Conservation (phyloP, 2,888 invertebrate species). For the Hypena proboscidalis region DNA sequence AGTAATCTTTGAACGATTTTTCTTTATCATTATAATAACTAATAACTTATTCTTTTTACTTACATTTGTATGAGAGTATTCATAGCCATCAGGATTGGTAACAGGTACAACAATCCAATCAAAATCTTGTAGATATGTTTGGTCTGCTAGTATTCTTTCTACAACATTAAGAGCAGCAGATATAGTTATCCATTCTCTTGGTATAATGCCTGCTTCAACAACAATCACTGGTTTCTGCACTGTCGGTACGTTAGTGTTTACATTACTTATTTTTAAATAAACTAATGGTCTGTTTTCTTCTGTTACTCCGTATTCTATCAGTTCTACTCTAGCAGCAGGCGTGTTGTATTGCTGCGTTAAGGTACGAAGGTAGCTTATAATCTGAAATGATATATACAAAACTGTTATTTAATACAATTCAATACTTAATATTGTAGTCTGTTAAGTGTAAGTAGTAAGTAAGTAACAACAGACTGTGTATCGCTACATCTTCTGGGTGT, state of each 20-base stretch:
- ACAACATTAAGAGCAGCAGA: slow-evolving; percentile 87
- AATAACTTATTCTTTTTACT: slow-evolving; percentile 46
- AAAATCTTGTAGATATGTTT: slow-evolving; percentile 76
- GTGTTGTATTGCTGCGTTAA: slow-evolving; percentile 48
- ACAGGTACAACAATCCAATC: slow-evolving; percentile 90
- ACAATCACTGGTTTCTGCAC: slow-evolving; percentile 79
- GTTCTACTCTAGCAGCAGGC: slow-evolving; percentile 44
- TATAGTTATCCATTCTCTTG: slow-evolving; percentile 90
- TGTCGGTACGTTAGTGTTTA: slow-evolving; percentile 23
- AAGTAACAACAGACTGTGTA: no score
- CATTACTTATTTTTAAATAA: slow-evolving; percentile 78
- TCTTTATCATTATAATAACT: no score
- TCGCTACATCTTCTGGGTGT: no score
- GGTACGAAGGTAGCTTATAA: slow-evolving; percentile 53
- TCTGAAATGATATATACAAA: slow-evolving; percentile 51
- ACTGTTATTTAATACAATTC: neutral
- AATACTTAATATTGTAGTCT: neutral
- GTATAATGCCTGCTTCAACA: slow-evolving; percentile 87
- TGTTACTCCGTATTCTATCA: slow-evolving; percentile 59
- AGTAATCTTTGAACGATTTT: no score
- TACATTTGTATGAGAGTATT: slow-evolving; percentile 85
- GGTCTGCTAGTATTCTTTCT: slow-evolving; percentile 83
- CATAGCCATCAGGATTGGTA: slow-evolving; percentile 91
- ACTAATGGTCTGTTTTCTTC: slow-evolving; percentile 59
- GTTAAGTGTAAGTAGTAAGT: no score